Conservation (phyloP, 2,113 vertebrate genomes). For the Ophthalmolycus amberensis region DNA sequence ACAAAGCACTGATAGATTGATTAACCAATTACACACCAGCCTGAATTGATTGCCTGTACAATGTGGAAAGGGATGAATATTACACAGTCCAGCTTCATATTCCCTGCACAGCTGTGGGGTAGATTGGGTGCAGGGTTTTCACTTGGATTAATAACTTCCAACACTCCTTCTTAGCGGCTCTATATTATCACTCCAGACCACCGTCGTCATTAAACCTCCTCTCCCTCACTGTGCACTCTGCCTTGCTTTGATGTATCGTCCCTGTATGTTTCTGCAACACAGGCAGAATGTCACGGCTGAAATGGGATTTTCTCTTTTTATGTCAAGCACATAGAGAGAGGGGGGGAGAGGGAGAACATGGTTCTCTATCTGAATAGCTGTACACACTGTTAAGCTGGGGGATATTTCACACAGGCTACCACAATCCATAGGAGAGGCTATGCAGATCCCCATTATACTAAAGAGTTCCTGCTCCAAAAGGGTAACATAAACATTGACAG, state of each 20-base stretch:
- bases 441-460: conserved; percentile 46
- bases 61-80: conserved; percentile 27
- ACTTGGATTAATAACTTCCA: conserved; percentile 53
- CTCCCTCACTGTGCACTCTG: conserved; percentile 62
- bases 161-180: conserved; percentile 44
- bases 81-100: conserved; percentile 46
- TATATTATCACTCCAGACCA: conserved; percentile 58
- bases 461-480: conserved; percentile 47
- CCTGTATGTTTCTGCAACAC: conserved; percentile 76
- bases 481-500: conserved; percentile 43
- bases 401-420: conserved; percentile 56
- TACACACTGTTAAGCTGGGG: conserved; percentile 69
- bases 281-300: conserved; percentile 77
- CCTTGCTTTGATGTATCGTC: conserved; percentile 75
- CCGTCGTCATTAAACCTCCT: conserved; percentile 61
- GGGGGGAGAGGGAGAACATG: conserved; percentile 26
- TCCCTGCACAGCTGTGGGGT: conserved; percentile 43
- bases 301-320: conserved; percentile 79
- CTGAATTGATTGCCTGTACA: conserved; percentile 35
- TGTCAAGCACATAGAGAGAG: conserved; percentile 58
- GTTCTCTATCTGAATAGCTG: conserved; percentile 65
- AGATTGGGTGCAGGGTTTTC: conserved; percentile 45
- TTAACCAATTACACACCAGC: conserved; percentile 23
- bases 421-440: conserved; percentile 58
- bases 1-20: conserved; percentile 18